phyloP scores from a whole-genome alignment of 2,113 vertebrate species.

The Pimephales promelas region DNA sequence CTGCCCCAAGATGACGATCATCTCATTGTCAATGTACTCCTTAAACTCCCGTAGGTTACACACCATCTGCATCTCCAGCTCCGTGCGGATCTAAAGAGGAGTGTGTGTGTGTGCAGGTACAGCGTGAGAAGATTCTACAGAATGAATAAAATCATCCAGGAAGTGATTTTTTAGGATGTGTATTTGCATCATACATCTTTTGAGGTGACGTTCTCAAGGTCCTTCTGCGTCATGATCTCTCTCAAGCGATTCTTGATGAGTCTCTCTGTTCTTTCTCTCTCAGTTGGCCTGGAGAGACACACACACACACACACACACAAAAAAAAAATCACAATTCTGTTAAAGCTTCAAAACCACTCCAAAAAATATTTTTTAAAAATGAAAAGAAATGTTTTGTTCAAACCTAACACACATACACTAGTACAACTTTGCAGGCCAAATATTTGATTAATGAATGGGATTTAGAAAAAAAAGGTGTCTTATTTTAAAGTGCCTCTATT shows the following conservation, averaged over 20 bases:
- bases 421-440: not conserved
- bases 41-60: constrained; percentile 97
- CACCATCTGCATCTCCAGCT: constrained; percentile 98
- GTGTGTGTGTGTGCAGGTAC: not conserved
- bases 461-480: not conserved
- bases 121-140: not conserved
- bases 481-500: not conserved
- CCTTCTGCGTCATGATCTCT: constrained; percentile 99
- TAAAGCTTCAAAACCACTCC: not conserved
- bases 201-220: constrained; percentile 96
- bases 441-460: not conserved
- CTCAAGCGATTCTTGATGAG: constrained; percentile 91
- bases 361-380: not conserved
- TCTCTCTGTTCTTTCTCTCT: constrained; percentile 91
- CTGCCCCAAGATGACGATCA: constrained; percentile 97
- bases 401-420: not conserved
- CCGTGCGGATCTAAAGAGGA: constrained; percentile 86
- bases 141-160: not conserved
- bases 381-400: not conserved
- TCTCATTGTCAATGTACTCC: constrained; percentile 98
- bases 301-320: no score
- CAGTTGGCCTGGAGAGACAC: constrained; percentile 84
- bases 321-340: not conserved
- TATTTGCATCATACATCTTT: constrained; percentile 83
- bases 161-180: not conserved